Base-by-base conservation (phyloP, 2,797 vertebrate genomes). In the Darevskia nairensis region DNA sequence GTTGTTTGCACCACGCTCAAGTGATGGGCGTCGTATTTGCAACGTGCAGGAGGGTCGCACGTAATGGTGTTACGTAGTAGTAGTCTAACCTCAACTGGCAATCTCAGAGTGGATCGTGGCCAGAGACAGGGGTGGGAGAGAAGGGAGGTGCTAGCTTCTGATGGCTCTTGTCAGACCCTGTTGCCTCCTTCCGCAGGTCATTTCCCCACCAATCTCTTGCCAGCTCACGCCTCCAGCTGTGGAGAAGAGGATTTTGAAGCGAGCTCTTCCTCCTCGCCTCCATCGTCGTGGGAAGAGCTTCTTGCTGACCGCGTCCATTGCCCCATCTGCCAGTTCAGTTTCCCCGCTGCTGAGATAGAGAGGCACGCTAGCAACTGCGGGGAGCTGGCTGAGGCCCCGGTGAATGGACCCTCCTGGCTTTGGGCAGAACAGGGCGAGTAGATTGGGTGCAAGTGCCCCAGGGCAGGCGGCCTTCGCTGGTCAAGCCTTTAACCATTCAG, bases 291-390 rank as follows among this genome's bases (percentile, higher is more conserved):
- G 29, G 84, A 44, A n/a, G 71, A 55, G 0, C 50, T 41, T 0
- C 27, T 44, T 0, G 13, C 74, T 5, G 75, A 91, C 75, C 90
- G 94, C 93, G 91, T 97, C 50, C 87, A 92, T 35, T 97, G 97
- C 75, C 97, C 97, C 50, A 90, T 98, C 82, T 97, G 96, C 61
- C 89, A 94, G 78, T 76, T 94, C 66, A 90, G 64, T 0, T 98
- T 97, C 80, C 68, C 83, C 0, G 1, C 86, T 11, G 87, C 85
- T 10, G 94, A 95, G 74, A 93, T 97, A 29, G 96, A 97, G 80
- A 89, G 84, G 32, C 97, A 98, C 2, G 96, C 97, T 92, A 97
- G 97, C 90, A 23, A 71, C 27, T 97, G 97, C 1, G 96, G 96
- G 3, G 97, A 98, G 59, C 71, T 11, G 2, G 8, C 6, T 0